These are phyloP conservation scores for Diorhabda carinulata DNA, from an alignment of 1,140 invertebrate genomes.

Conservation along the genomic window DNA sequence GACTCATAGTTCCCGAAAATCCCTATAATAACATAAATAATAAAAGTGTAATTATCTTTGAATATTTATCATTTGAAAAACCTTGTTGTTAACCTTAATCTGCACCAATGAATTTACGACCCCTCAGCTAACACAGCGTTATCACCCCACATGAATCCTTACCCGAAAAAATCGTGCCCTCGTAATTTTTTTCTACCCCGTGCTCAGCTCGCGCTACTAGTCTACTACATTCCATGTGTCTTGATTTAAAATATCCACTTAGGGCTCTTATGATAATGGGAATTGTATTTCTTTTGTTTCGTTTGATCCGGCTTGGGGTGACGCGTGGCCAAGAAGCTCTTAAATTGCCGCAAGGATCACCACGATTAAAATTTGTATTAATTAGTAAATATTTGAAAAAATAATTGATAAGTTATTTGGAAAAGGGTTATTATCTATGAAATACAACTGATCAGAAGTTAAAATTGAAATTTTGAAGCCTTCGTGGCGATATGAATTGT, in stretches of 20 bases:
- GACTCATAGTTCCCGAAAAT: too few relatives aligned
- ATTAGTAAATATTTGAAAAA: slow-evolving; percentile 17
- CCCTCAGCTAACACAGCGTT: not conserved
- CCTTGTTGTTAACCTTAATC: not conserved
- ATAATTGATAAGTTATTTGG: not conserved
- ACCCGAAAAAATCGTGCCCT: slow-evolving; percentile 15
- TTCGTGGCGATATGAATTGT: too few relatives aligned
- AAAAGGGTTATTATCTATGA: not conserved
- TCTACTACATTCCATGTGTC: slow-evolving; percentile 16
- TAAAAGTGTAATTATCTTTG: too few relatives aligned
- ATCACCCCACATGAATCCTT: slow-evolving; percentile 15
- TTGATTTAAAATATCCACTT: slow-evolving; percentile 19
- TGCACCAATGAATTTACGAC: slow-evolving; percentile 4
- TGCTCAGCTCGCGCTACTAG: not conserved
- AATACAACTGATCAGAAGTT: not conserved
- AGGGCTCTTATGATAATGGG: slow-evolving; percentile 15
- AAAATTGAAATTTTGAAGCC: too few relatives aligned
- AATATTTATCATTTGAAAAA: too few relatives aligned
- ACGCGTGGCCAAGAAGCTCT: slow-evolving; percentile 5
- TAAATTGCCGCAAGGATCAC: slow-evolving; percentile 12
- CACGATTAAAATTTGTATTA: slow-evolving; percentile 7
- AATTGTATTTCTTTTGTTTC: slow-evolving; percentile 21
- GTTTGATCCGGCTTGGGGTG: slow-evolving; percentile 5
- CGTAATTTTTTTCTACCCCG: slow-evolving; percentile 16
- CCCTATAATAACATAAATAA: too few relatives aligned